Percentiles rank a stretch among this genome's conserved stretches.
Conservation (phyloP, 2,888 invertebrate genomes). For the Mongoloraphidia duomilia region DNA sequence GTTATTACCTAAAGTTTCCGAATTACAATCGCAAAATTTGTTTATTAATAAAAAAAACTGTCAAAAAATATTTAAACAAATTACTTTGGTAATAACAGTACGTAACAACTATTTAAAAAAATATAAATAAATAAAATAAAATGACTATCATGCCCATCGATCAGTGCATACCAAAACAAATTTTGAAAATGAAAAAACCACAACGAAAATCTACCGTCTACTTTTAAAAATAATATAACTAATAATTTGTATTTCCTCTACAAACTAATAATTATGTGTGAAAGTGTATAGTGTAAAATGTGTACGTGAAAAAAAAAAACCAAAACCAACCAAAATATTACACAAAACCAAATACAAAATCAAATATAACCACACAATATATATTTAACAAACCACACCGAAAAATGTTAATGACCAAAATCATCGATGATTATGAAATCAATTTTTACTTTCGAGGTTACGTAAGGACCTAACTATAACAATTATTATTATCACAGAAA, state of each 20-base stretch:
- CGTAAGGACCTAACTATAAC: too few species aligned
- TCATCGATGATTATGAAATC: too few species aligned
- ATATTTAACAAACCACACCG: background rate
- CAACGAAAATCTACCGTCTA: slow-evolving; percentile 14
- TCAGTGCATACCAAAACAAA: slow-evolving; percentile 6
- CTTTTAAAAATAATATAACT: slow-evolving; percentile 11
- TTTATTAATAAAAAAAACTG: too few species aligned
- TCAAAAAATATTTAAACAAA: too few species aligned
- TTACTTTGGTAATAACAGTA: background rate
- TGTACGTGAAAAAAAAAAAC: background rate
- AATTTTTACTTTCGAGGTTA: too few species aligned
- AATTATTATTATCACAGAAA: too few species aligned
- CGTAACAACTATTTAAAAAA: slow-evolving; percentile 12
- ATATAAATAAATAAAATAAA: slow-evolving; percentile 11
- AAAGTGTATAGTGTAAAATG: background rate
- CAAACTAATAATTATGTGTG: background rate
- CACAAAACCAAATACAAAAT: slow-evolving; percentile 18
- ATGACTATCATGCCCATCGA: slow-evolving; percentile 13
- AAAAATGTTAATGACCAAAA: too few species aligned
- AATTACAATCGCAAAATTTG: too few species aligned
- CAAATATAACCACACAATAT: background rate
- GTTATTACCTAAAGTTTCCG: too few species aligned
- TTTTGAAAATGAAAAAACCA: slow-evolving; percentile 10
- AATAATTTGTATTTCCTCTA: slow-evolving; percentile 1
- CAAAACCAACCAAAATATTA: slow-evolving; percentile 23